Evolutionary conservation across 2,113 vertebrate species (phyloP).

Genomic region (Brienomyrus longianalis): DNA sequence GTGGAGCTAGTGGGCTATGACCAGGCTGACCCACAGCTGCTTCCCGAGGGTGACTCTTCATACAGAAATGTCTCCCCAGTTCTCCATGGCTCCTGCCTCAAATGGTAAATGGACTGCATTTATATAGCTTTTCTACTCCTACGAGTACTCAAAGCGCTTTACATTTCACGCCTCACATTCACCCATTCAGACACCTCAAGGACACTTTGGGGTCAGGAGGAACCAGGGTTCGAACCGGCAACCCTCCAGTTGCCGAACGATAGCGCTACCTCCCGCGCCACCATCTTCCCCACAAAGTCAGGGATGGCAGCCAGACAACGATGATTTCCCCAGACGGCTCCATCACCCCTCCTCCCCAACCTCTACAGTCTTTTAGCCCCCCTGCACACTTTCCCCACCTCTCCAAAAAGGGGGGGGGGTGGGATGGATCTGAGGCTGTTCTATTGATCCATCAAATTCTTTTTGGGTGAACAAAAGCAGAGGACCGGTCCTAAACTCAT

Average conservation of each 20-base stretch:
- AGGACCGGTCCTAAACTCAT: not conserved
- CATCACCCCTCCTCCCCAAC: not conserved
- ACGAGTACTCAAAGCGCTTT: too few relatives aligned
- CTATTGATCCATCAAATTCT: not conserved
- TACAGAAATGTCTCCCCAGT: slow-evolving; percentile 34
- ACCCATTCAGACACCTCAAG: too few relatives aligned
- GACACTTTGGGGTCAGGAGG: too few relatives aligned
- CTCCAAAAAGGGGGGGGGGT: not conserved
- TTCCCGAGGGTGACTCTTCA: not conserved
- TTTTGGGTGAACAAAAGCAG: not conserved
- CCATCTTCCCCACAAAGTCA: slow-evolving; percentile 8
- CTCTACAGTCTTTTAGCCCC: not conserved
- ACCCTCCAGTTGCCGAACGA: too few relatives aligned
- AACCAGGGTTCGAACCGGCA: too few relatives aligned
- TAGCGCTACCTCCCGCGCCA: too few relatives aligned
- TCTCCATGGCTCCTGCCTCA: slow-evolving; percentile 29
- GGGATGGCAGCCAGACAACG: slow-evolving; percentile 27
- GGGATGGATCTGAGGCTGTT: not conserved
- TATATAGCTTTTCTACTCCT: too few relatives aligned
- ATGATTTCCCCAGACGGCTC: not conserved
- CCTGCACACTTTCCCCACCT: not conserved
- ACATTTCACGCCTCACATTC: too few relatives aligned
- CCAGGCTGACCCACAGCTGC: slow-evolving; percentile 9
- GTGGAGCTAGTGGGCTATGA: slow-evolving; percentile 30
- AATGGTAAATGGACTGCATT: too few relatives aligned